Conservation (phyloP, 2,113 vertebrate genomes). For the Lucifuga dentata region DNA sequence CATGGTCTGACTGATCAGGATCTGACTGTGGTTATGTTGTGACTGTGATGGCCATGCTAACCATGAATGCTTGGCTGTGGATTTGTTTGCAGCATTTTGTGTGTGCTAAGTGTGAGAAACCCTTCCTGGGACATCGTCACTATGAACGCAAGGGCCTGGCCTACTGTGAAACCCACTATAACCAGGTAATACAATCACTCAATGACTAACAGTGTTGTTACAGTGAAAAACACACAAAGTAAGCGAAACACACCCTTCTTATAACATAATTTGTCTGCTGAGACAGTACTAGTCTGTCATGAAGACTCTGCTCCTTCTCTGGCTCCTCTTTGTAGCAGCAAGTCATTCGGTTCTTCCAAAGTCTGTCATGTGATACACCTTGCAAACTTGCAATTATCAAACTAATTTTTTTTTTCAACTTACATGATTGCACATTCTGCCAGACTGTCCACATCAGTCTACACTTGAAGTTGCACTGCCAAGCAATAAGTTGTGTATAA, state of each 20-base stretch:
- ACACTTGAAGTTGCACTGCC: no score
- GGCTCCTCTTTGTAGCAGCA: not conserved
- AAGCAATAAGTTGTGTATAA: no score
- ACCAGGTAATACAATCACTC: constrained; percentile 88
- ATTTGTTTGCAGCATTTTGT: constrained; percentile 96
- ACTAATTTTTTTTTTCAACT: no score
- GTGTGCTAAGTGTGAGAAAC: constrained; percentile 99
- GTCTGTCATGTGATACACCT: no score
- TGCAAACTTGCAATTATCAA: no score
- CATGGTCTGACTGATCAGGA: no score
- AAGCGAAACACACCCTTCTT: no score
- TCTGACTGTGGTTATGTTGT: constrained; percentile 30
- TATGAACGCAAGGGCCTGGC: constrained; percentile 97
- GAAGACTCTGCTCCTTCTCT: not conserved
- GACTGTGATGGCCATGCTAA: constrained; percentile 58
- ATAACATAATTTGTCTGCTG: no score
- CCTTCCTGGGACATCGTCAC: constrained; percentile 98
- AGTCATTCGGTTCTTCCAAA: not conserved
- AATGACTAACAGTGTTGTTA: not conserved
- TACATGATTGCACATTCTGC: no score
- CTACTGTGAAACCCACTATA: constrained; percentile 98
- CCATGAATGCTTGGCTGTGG: constrained; percentile 55
- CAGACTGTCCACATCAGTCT: no score
- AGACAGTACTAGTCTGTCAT: no score
- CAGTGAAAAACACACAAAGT: not conserved